Evolutionary conservation across 2,113 vertebrate genomes (phyloP), one percentile per base, ranked within the genome.

Genomic region (Melanostigma gelatinosum): DNA sequence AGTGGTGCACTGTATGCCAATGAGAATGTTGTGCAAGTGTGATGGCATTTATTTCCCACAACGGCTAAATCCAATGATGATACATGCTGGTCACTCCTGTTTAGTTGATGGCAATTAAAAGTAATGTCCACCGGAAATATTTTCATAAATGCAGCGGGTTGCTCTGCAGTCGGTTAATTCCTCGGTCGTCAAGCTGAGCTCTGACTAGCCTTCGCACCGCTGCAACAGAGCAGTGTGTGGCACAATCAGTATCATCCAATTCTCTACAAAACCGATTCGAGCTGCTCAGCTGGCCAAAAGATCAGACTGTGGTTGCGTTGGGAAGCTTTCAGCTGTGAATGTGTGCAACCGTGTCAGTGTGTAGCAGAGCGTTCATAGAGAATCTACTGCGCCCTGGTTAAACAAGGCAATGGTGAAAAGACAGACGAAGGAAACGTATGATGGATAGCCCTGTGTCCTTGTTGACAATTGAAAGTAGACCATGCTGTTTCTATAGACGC

Each of bases 251-350:
- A 6, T 36, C 66, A 85, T 90, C 70, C 81, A 64, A 69, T 83
- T 86, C 82, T 80, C 42, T 38, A 73, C 79, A 85, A 89, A 90
- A 74, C 83, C 86, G 79, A 87, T 90, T 81, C 86, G 82, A 87
- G 90, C 83, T 34, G 67, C 79, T 80, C 71, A 82, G 80, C 72
- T 77, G 75, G 83, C 77, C 66, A 74, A 84, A 76, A 85, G 80
- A 89, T 89, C 90, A 88, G 67, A 79, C 54, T 44, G 44, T 20
- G 67, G 84, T 72, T 82, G 69, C 32, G 16, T 71, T 82, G 85
- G 86, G 83, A 84, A 75, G 76, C 71, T 71, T 88, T 86, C 85
- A 90, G 82, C 80, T 84, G 83, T 44, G 79, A 79, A 76, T 76
- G 79, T 83, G 80, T 75, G 80, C 72, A 79, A 70, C 75, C 61